phyloP scores from a whole-genome alignment of 2,113 vertebrate species.

The Rhabdornis inornatus region DNA sequence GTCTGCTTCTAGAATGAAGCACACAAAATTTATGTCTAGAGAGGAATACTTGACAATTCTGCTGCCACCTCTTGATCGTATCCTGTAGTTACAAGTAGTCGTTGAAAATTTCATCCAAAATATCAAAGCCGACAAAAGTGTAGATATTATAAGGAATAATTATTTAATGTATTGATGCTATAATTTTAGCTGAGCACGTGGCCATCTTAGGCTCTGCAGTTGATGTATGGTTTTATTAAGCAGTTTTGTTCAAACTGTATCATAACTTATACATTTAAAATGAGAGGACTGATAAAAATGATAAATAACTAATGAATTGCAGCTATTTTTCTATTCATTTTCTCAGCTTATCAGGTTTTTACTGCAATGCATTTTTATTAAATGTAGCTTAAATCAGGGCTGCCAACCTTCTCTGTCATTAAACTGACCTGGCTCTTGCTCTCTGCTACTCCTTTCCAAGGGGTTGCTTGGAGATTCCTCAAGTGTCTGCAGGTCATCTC shows the following conservation, averaged over 20 bases:
- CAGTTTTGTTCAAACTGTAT: constrained; percentile 1
- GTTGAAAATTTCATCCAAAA: background rate
- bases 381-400: background rate
- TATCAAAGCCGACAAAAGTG: background rate
- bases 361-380: background rate
- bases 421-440: background rate
- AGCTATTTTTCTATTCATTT: background rate
- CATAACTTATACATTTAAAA: constrained; percentile 20
- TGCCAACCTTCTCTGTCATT: background rate
- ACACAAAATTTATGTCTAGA: background rate
- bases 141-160: background rate
- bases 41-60: constrained; percentile 3
- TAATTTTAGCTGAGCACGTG: background rate
- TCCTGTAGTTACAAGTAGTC: constrained; percentile 24
- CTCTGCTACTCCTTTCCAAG: background rate
- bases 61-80: constrained; percentile 38
- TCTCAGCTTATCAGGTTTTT: background rate
- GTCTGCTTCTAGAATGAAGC: background rate
- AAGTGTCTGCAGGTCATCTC: background rate
- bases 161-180: background rate
- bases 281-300: constrained; percentile 31
- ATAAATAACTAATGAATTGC: constrained; percentile 41
- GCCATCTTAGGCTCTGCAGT: background rate
- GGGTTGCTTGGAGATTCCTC: background rate
- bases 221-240: background rate